phyloP scores from a whole-genome alignment of 2,797 vertebrate species.

The Eurystomus glaucurus region DNA sequence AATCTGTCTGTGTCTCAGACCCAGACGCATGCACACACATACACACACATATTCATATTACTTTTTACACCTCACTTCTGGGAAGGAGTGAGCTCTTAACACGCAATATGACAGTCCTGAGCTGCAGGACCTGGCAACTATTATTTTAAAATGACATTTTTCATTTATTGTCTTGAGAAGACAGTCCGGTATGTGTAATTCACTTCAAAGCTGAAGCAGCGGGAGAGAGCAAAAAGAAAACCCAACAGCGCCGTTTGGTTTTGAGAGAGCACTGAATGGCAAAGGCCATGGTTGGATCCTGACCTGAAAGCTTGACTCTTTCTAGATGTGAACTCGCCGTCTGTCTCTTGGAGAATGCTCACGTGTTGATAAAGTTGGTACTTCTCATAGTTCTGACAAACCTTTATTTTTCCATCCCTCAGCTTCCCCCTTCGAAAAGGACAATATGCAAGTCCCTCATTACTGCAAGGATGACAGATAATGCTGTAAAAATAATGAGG shows the following conservation, averaged over 20 bases:
- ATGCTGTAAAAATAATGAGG: background rate
- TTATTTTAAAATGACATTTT: conserved; percentile 52
- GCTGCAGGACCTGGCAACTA: conserved; percentile 16
- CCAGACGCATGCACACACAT: conserved; percentile 2
- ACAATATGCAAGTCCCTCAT: background rate
- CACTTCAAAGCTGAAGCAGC: conserved; percentile 3
- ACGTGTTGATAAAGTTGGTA: background rate
- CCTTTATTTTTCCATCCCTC: background rate
- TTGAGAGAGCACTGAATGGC: background rate
- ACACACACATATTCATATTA: background rate
- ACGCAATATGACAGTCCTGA: conserved; percentile 6
- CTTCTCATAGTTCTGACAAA: background rate
- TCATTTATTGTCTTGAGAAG: conserved; percentile 39
- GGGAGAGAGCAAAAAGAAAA: background rate
- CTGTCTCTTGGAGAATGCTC: background rate
- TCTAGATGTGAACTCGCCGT: background rate
- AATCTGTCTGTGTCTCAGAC: conserved; percentile 82
- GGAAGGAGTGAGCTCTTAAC: conserved; percentile 48
- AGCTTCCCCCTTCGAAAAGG: background rate
- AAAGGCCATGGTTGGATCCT: background rate
- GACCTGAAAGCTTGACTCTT: background rate
- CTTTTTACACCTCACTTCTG: conserved; percentile 40
- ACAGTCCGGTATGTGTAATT: background rate
- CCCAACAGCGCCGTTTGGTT: background rate
- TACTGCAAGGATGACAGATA: background rate